Conservation (phyloP, 2,113 vertebrate genomes). For the Mormyrus lacerda region DNA sequence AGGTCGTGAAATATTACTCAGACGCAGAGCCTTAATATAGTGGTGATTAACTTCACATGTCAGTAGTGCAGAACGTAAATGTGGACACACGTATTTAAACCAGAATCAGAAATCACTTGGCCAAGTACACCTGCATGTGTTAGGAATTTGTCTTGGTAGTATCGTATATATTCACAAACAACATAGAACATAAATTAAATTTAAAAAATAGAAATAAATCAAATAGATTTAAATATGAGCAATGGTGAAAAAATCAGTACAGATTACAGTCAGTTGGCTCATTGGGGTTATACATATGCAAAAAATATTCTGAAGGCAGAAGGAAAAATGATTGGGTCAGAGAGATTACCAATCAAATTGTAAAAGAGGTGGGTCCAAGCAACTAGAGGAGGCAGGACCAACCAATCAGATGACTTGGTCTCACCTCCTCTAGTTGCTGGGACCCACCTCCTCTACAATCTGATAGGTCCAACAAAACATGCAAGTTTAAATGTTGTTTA, state of each 20-base stretch:
- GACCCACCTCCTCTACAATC: neutral
- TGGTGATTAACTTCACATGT: neutral
- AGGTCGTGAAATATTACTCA: neutral
- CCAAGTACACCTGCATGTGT: neutral
- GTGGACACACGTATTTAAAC: neutral
- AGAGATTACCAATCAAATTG: neutral
- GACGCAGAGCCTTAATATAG: neutral
- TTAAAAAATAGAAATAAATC: neutral
- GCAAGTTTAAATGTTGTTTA: neutral
- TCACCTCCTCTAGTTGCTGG: neutral
- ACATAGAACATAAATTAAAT: neutral
- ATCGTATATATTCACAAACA: neutral
- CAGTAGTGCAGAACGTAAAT: neutral
- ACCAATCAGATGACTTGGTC: no score
- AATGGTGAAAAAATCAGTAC: neutral
- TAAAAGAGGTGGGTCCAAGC: neutral
- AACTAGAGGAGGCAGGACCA: neutral
- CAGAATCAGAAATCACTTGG: neutral
- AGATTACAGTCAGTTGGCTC: neutral
- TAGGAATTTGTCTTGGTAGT: neutral
- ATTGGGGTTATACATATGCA: neutral
- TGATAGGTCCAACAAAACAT: neutral
- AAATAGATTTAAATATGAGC: neutral
- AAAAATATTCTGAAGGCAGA: neutral
- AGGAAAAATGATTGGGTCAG: neutral